Conservation (phyloP, 2,888 invertebrate species). For the Epicampocera succincta region DNA sequence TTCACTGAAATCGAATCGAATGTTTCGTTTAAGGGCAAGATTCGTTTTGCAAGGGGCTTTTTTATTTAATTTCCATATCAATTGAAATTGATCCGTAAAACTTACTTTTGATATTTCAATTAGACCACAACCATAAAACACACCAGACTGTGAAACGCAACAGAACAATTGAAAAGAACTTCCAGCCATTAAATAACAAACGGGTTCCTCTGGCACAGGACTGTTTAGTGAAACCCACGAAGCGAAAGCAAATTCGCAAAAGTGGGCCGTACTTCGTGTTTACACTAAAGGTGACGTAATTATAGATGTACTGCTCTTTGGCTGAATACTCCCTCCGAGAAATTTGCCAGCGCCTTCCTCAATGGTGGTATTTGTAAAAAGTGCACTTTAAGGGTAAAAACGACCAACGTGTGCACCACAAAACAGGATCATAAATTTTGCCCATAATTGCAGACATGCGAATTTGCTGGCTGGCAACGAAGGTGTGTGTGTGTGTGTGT, state of each 20-base stretch:
- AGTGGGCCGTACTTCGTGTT: constrained; percentile 68
- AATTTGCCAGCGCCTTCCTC: constrained; percentile 54
- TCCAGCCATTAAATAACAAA: constrained; percentile 53
- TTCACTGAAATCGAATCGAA: too few species aligned
- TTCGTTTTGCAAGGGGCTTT: too few species aligned
- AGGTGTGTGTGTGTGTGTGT: background rate
- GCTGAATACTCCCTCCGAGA: constrained; percentile 59
- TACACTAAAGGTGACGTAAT: constrained; percentile 72
- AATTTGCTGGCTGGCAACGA: constrained; percentile 28
- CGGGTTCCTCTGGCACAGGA: constrained; percentile 45
- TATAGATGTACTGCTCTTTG: constrained; percentile 69
- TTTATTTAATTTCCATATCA: too few species aligned
- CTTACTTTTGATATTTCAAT: constrained; percentile 40
- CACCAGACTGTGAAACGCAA: constrained; percentile 10
- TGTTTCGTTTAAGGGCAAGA: too few species aligned
- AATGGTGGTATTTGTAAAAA: constrained; percentile 41
- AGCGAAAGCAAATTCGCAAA: constrained; percentile 23
- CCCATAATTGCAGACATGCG: constrained; percentile 60
- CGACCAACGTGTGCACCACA: constrained; percentile 26
- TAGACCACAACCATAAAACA: constrained; percentile 35
- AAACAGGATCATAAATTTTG: constrained; percentile 59
- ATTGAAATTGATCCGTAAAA: too few species aligned
- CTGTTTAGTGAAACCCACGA: constrained; percentile 14
- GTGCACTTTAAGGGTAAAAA: constrained; percentile 58
- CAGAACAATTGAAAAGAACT: background rate